phyloP scores from a whole-genome alignment of 2,888 invertebrate species.

The Bombylius major region DNA sequence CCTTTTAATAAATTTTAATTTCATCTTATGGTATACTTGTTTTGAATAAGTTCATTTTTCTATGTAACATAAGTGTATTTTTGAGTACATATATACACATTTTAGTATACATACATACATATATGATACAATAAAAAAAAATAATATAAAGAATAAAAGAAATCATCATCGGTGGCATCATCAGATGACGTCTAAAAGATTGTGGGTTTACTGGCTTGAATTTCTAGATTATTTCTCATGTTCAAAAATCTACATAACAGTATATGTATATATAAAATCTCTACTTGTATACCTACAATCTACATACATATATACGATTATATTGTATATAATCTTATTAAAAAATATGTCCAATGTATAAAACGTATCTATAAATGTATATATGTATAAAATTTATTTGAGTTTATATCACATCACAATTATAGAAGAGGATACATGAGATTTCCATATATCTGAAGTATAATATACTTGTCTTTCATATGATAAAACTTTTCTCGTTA shows the following conservation, averaged over 20 bases:
- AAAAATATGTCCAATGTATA: too few relatives aligned
- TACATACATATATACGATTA: background rate
- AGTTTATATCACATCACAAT: too few relatives aligned
- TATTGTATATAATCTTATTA: too few relatives aligned
- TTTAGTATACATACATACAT: too few relatives aligned
- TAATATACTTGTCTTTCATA: background rate
- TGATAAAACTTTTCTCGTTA: conserved; percentile 8
- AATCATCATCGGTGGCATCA: conserved; percentile 4
- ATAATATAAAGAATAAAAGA: background rate
- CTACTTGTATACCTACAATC: background rate
- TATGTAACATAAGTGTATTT: conserved; percentile 4
- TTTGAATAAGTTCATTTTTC: background rate
- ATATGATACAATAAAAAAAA: too few relatives aligned
- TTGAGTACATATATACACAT: too few relatives aligned
- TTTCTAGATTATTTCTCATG: background rate
- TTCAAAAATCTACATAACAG: background rate
- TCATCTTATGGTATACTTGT: conserved; percentile 3
- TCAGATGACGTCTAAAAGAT: background rate
- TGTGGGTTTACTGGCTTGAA: background rate
- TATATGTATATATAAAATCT: background rate
- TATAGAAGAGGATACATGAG: conserved; percentile 4
- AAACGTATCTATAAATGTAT: too few relatives aligned
- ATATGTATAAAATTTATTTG: too few relatives aligned
- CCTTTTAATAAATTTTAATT: conserved; percentile 16
- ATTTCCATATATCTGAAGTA: conserved; percentile 4